Evolutionary conservation across 2,113 vertebrate species (phyloP), one percentile per base, ranked within the genome.

Genomic region (Aythya baeri): DNA sequence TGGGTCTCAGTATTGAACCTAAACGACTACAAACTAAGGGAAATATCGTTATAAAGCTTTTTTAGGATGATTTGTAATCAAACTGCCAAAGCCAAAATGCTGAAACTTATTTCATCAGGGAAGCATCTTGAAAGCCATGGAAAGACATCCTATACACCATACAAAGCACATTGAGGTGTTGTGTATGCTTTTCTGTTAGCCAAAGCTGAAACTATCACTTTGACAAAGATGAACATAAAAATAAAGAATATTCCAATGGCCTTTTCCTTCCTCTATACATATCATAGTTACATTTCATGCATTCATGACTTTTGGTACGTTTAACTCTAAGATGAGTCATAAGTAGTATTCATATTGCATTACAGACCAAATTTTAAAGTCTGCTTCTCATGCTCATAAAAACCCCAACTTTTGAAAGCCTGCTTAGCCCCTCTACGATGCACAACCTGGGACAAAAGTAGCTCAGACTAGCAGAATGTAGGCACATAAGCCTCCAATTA

Each of bases 271-370:
- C 93, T 90, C 66, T 94, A 86, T 96, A 97, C 32, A 91, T 88
- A 86, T 74, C 66, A 93, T 86, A 83, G 80, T 91, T 96, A 96
- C 43, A 94, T 83, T 95, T 96, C 95, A 97, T 97, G 97, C 95
- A 97, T 90, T 92, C 87, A 93, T 88, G 86, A 93, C 84, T 96
- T 97, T 93, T 94, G 95, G 95, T 97, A 96, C 86, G 61, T 93
- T 95, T 92, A 96, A 96, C 91, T 96, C 88, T 58, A 80, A 84
- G 94, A 88, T 95, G 96, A 96, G 92, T 97, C 79, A 75, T 90
- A 95, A 81, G 50, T 86, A 94, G 59, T 86, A 92, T 86, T 91
- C 91, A 85, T 95, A 91, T 91, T 96, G 83, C 93, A 88, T 92
- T 93, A 89, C 32, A 87, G 87, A 88, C 74, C 95, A 95, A 88